Conservation (phyloP, 2,797 vertebrate species). For the Chaetophractus vellerosus region DNA sequence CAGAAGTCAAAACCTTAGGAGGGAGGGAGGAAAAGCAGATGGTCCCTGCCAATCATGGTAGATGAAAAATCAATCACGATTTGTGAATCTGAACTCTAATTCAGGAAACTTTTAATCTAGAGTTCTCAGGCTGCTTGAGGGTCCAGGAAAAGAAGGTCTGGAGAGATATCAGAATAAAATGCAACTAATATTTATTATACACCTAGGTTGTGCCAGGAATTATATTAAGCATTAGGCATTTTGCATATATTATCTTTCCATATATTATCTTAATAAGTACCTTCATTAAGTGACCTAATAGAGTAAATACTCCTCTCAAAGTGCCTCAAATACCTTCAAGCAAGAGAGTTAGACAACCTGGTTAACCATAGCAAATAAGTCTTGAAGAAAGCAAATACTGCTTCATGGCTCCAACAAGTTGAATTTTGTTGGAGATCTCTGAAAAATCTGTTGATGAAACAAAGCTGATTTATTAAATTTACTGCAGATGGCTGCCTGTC, state of each 20-base stretch:
- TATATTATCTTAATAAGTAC: slow-evolving; percentile 56
- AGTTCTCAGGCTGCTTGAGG: background rate
- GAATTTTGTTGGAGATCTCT: slow-evolving; percentile 11
- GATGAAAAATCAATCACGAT: too few species aligned
- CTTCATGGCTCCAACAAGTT: slow-evolving; percentile 14
- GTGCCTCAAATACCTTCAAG: slow-evolving; percentile 46
- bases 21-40: background rate
- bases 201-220: background rate
- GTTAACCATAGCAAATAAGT: slow-evolving; percentile 42
- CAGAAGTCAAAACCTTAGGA: background rate
- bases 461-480: slow-evolving; percentile 37
- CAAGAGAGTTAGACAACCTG: slow-evolving; percentile 58
- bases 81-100: background rate
- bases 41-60: background rate
- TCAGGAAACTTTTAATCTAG: background rate
- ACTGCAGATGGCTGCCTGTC: background rate
- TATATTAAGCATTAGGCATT: background rate
- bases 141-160: background rate
- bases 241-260: slow-evolving; percentile 58
- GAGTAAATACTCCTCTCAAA: slow-evolving; percentile 58
- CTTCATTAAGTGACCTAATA: slow-evolving; percentile 50
- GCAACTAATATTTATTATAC: background rate
- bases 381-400: slow-evolving; percentile 43
- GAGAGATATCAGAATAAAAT: background rate
- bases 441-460: slow-evolving; percentile 52